These are phyloP conservation scores for Leucoraja erinaceus DNA, from an alignment of 2,113 vertebrate species.

Conservation along the genomic window DNA sequence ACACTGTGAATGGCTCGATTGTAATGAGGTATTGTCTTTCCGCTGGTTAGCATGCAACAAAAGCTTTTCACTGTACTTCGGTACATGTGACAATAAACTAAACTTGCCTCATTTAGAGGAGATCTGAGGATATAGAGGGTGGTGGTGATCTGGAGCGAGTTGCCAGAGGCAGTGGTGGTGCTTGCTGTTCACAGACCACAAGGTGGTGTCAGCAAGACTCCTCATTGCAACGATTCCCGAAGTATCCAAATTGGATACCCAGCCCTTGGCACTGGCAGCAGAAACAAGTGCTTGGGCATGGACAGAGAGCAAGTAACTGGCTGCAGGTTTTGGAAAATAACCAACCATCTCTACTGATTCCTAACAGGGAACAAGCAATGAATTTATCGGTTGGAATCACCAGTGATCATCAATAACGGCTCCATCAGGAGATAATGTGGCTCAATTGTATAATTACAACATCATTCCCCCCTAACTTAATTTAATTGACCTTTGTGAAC, in stretches of 20 bases:
- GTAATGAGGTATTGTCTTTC: no score
- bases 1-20: no score
- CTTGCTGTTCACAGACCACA: neutral
- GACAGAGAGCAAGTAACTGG: neutral
- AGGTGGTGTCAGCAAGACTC: slow-evolving; percentile 3
- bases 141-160: no score
- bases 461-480: neutral
- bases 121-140: no score
- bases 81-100: no score
- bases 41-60: no score
- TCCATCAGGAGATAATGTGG: neutral
- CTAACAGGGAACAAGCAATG: neutral
- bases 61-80: no score
- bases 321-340: neutral
- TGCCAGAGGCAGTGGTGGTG: no score
- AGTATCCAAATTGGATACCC: no score
- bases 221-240: no score
- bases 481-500: neutral
- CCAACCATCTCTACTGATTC: neutral
- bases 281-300: neutral
- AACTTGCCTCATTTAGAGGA: no score
- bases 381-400: neutral
- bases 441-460: neutral
- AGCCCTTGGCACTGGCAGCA: no score
- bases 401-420: neutral